Evolutionary conservation across 2,888 invertebrate species (phyloP).

Genomic region (Heliconius ismenius): DNA sequence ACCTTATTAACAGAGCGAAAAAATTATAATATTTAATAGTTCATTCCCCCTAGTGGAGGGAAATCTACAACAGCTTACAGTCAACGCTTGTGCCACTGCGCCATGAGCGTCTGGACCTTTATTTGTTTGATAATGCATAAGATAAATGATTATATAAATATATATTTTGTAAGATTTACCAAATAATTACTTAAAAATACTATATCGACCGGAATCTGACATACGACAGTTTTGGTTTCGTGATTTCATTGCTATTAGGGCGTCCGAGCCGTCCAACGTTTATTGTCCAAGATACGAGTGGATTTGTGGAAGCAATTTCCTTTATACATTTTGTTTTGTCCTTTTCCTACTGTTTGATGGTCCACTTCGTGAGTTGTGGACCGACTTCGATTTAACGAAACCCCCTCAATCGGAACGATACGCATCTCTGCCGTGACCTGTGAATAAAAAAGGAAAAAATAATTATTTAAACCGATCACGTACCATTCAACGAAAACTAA

Average conservation of each 20-base stretch:
- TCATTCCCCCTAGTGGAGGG: no score
- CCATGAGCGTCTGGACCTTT: no score
- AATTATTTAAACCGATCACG: conserved; percentile 76
- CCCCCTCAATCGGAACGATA: conserved; percentile 72
- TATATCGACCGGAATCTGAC: conserved; percentile 52
- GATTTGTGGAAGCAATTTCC: conserved; percentile 83
- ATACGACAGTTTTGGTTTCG: conserved; percentile 79
- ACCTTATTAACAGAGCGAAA: no score
- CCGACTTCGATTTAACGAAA: conserved; percentile 75
- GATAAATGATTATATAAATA: no score
- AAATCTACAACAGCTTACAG: no score
- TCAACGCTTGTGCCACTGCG: no score
- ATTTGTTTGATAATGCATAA: no score
- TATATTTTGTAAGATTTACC: background rate
- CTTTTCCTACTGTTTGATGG: conserved; percentile 81
- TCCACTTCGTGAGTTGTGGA: conserved; percentile 77
- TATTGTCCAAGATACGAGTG: conserved; percentile 82
- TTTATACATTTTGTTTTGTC: conserved; percentile 83
- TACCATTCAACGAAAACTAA: conserved; percentile 75
- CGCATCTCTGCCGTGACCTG: conserved; percentile 66
- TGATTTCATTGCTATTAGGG: conserved; percentile 82
- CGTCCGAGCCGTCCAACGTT: conserved; percentile 75
- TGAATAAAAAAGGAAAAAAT: conserved; percentile 62
- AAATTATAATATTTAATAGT: no score
- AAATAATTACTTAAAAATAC: background rate